Conservation (phyloP, 2,797 vertebrate genomes). For the Lemur catta region DNA sequence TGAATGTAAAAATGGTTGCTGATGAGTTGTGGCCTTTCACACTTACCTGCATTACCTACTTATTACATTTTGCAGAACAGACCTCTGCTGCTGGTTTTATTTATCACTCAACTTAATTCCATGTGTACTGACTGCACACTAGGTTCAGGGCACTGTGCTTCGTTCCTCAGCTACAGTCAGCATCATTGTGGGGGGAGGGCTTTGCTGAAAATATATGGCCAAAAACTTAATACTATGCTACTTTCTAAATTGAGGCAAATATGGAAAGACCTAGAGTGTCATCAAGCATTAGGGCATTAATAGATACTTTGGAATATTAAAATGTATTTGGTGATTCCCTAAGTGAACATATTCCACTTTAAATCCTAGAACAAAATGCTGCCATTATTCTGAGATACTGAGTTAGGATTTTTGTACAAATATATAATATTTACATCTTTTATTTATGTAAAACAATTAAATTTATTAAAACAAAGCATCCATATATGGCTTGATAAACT, state of each 20-base stretch:
- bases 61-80: too few species aligned
- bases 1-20: not conserved
- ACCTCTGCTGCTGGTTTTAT: not conserved
- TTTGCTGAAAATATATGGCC: not conserved
- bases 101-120: not conserved
- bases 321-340: not conserved
- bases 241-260: not conserved
- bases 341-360: not conserved
- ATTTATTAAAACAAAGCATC: not conserved
- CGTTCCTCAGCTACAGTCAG: not conserved
- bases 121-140: not conserved
- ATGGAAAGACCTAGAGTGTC: not conserved
- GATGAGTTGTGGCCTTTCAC: not conserved
- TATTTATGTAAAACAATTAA: not conserved
- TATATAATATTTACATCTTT: not conserved
- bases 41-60: not conserved
- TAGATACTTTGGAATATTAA: not conserved
- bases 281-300: not conserved
- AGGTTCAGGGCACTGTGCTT: not conserved
- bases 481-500: not conserved
- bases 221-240: not conserved
- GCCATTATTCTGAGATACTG: not conserved
- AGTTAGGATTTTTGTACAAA: not conserved
- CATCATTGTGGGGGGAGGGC: not conserved
- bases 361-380: not conserved